Evolutionary conservation across 2,797 vertebrate genomes (phyloP), one percentile per base, ranked within the genome.

Genomic region (Hephaestus fuliginosus): DNA sequence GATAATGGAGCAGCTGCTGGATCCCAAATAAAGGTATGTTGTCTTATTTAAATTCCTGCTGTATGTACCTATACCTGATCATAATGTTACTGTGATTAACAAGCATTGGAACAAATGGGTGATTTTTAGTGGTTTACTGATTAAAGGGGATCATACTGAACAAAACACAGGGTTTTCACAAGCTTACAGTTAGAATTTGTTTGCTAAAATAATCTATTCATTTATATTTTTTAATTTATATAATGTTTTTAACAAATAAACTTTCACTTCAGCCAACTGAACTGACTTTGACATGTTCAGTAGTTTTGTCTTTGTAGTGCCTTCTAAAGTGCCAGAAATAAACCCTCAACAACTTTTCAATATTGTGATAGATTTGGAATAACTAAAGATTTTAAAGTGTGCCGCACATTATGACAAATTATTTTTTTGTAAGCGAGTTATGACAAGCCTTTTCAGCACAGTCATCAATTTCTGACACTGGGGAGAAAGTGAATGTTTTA

Each of bases 11-110:
- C n/a, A 25, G 63, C n/a, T 11, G 33, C n/a, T n/a, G 20, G 33
- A 10, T 25, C 3, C n/a, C 4, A 48, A 43, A 28, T 11, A 74
- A 63, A 88, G 43, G 90, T 90, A 65, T 76, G 48, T 15, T 70
- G 1, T 57, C 4, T 7, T 33, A 3, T 65, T 46, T 44, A 15
- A 3, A 22, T 25, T 63, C 3, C 20, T 62, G 2, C 30, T 30
- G 30, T 30, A 30, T 33, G 22, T 25, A 2, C 36, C 5, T 33
- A 17, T 60, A 36, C 1, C 22, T 55, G n/a, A 55, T 22, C 36
- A 44, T 13, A 46, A 44, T 1, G n/a, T 44, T 2, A 12, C 48
- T 52, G 20, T 20, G 10, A 25, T 48, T 12, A 39, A 25, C 2
- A 41, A 51, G 30, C 22, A 14, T 2, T 39, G 49, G 22, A 18